These are phyloP conservation scores for Slavum lentiscoides DNA, from an alignment of 2,888 invertebrate species.

Conservation along the genomic window DNA sequence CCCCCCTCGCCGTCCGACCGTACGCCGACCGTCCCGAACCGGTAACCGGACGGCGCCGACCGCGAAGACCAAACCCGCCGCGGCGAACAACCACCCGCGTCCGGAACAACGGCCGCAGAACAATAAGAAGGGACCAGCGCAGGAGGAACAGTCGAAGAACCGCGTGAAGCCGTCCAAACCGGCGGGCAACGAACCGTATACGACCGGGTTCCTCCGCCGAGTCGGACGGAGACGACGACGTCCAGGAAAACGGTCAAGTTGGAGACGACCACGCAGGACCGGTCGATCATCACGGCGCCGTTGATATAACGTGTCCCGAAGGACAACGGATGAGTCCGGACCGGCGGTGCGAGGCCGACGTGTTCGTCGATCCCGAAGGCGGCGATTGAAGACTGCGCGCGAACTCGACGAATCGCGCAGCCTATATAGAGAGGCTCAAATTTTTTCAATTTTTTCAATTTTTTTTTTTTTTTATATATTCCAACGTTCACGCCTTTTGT, in stretches of 20 bases:
- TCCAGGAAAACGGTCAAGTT: background rate
- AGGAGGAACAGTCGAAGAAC: background rate
- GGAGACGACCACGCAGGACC: constrained; percentile 4
- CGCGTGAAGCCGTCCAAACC: background rate
- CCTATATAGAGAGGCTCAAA: too few species aligned
- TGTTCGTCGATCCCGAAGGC: background rate
- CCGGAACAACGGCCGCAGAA: too few species aligned
- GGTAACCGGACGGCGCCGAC: too few species aligned
- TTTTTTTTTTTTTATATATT: too few species aligned
- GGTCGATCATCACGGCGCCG: constrained; percentile 21
- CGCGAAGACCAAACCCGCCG: too few species aligned
- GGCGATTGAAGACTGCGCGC: background rate
- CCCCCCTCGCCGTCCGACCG: too few species aligned
- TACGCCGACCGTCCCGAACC: too few species aligned
- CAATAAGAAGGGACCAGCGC: too few species aligned
- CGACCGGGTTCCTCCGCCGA: background rate
- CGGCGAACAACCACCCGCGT: too few species aligned
- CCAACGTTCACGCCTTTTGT: too few species aligned
- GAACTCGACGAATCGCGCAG: too few species aligned
- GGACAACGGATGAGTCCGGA: constrained; percentile 19
- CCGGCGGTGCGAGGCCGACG: background rate
- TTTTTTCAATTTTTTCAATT: too few species aligned
- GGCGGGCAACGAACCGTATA: background rate
- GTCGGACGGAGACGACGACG: background rate
- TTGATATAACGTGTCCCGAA: background rate